Base-by-base conservation (phyloP, 2,797 vertebrate species). In the Trematomus bernacchii region DNA sequence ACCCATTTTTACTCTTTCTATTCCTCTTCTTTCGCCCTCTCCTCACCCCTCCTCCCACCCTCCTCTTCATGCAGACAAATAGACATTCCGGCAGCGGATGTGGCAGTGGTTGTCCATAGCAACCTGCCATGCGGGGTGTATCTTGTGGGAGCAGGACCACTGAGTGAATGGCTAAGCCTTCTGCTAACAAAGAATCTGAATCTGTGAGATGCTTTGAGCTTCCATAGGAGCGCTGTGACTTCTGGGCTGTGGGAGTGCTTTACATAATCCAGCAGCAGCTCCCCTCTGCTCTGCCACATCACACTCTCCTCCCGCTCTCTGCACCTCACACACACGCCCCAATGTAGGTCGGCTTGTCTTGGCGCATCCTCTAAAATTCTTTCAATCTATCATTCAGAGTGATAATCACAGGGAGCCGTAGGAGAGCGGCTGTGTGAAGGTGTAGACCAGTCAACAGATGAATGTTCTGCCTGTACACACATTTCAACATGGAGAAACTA, bases 71-170 rank as follows among this genome's bases (percentile, higher is more conserved):
- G 82, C 81, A 78, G 88, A 87, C 87, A 88, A 91, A 91, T 70
- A 91, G 85, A 85, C 85, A 93, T 93, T 92, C 90, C 86, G 67
- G 83, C 68, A 86, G 81, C 79, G 83, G 91, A 93, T 92, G 90
- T 87, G 77, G 80, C 48, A 51, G 76, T 77, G 85, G 92, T 94
- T 87, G 91, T 91, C 93, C 85, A 57, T 93, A 92, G 91, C 91
- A 93, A 94, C 92, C 73, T 84, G 85, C 86, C 80, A 90, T 90
- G 87, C 72, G 75, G 89, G 88, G 88, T 91, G 91, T 86, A 91
- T 93, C 91, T 94, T 83, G 90, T 87, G 89, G 89, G 89, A 93
- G 91, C 92, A 91, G 91, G 92, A 88, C 87, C 80, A 91, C 89
- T 75, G 83, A 89, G 79, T 92, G 91, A 93, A 94, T 87, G 87